Percentiles rank a stretch among this genome's conserved stretches.
phyloP scores from a whole-genome alignment of 2,888 invertebrate species.

The Amorpha juglandis region DNA sequence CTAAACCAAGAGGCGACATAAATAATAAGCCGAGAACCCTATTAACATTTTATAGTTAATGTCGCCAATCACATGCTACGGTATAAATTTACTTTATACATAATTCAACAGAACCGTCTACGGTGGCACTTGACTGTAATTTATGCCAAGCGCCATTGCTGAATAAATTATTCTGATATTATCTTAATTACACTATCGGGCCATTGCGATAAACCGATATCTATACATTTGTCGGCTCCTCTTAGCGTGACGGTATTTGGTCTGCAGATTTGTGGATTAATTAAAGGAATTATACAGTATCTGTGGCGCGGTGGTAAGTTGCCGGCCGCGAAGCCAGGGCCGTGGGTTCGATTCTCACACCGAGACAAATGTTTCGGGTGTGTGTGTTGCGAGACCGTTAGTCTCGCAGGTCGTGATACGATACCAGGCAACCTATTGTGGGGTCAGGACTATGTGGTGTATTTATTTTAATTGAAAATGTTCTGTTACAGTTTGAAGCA shows the following conservation, averaged over 20 bases:
- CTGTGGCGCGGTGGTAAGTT: too few relatives aligned
- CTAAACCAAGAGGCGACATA: not conserved
- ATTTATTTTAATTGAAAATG: too few relatives aligned
- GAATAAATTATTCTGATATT: conserved; percentile 54
- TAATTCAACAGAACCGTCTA: conserved; percentile 23
- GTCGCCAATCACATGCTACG: not conserved
- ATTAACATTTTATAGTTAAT: not conserved
- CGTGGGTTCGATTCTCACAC: too few relatives aligned
- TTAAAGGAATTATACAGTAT: too few relatives aligned
- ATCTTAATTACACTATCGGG: conserved; percentile 60
- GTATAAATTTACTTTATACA: conserved; percentile 19
- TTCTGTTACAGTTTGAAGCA: too few relatives aligned
- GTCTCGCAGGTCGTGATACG: too few relatives aligned
- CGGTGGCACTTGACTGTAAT: conserved; percentile 34
- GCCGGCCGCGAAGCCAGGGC: too few relatives aligned
- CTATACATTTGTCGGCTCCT: conserved; percentile 49
- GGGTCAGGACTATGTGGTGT: too few relatives aligned
- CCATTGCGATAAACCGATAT: conserved; percentile 46
- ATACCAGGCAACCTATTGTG: too few relatives aligned
- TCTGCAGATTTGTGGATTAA: too few relatives aligned
- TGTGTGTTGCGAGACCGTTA: too few relatives aligned
- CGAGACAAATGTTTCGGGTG: too few relatives aligned
- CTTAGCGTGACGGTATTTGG: not conserved
- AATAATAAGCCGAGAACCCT: not conserved
- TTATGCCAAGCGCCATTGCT: conserved; percentile 47